Evolutionary conservation across 2,888 invertebrate species (phyloP).

Genomic region (Athalia rosae): DNA sequence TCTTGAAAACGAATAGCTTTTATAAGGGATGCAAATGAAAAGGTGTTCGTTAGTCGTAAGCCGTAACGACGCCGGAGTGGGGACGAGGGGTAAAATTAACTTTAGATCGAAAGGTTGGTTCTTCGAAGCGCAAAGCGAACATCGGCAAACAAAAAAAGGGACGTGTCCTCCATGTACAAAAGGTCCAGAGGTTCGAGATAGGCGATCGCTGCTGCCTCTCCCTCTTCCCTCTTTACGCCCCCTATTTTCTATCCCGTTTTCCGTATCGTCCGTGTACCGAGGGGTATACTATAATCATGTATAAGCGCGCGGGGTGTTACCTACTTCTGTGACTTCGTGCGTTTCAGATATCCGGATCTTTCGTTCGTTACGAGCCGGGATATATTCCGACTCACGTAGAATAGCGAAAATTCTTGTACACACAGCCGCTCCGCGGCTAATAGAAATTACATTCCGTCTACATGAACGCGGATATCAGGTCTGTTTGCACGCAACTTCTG

Average conservation of each 20-base stretch:
- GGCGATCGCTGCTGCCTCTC: neutral
- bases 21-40: constrained; percentile 19
- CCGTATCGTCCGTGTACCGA: neutral
- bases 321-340: constrained; percentile 25
- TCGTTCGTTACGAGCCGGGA: neutral
- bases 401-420: constrained; percentile 38
- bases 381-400: constrained; percentile 35
- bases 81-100: constrained; percentile 12
- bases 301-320: neutral
- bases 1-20: no score
- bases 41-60: constrained; percentile 29
- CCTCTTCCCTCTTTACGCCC: neutral
- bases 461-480: neutral
- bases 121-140: constrained; percentile 12
- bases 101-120: constrained; percentile 3
- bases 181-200: neutral
- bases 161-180: constrained; percentile 14
- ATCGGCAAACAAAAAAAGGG: constrained; percentile 8
- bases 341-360: constrained; percentile 27
- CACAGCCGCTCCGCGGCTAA: neutral
- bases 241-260: no score
- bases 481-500: neutral
- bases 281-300: no score
- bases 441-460: constrained; percentile 11
- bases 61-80: neutral